Conservation (phyloP, 1,140 invertebrate genomes). For the Eumaeus atala region DNA sequence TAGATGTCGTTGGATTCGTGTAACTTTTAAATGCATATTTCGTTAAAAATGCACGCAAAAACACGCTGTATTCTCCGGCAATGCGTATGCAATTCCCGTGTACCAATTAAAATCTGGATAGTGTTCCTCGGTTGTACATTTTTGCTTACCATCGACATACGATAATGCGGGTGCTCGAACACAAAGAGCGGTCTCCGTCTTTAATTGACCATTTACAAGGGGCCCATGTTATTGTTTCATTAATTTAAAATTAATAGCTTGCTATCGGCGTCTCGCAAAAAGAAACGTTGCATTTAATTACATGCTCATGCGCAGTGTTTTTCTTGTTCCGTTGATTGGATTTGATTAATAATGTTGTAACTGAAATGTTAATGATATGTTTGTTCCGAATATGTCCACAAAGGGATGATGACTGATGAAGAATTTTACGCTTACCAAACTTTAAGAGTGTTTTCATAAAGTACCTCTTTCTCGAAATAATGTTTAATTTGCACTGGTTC, state of each 20-base stretch:
- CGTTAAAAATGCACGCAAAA: background rate
- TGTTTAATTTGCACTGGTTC: no score
- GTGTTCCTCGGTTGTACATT: slow-evolving; percentile 13
- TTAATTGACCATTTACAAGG: slow-evolving; percentile 41
- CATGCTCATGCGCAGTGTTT: slow-evolving; percentile 12
- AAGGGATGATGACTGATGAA: no score
- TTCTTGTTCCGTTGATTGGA: slow-evolving; percentile 15
- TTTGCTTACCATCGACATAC: slow-evolving; percentile 31
- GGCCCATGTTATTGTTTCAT: slow-evolving; percentile 38
- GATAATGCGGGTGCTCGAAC: slow-evolving; percentile 36
- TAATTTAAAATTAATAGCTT: slow-evolving; percentile 39
- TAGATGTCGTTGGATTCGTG: slow-evolving; percentile 27
- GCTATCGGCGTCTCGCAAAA: slow-evolving; percentile 18
- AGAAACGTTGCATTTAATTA: slow-evolving; percentile 13
- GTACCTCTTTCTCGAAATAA: no score
- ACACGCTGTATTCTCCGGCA: background rate
- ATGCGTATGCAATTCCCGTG: slow-evolving; percentile 3
- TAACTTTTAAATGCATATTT: slow-evolving; percentile 4
- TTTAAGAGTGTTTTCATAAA: no score
- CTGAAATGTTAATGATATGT: slow-evolving; percentile 9
- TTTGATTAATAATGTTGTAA: slow-evolving; percentile 16
- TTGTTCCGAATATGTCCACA: no score
- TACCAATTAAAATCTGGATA: slow-evolving; percentile 8
- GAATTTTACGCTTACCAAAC: no score
- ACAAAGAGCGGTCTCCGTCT: slow-evolving; percentile 20